These are phyloP conservation scores for Macquaria australasica DNA, from an alignment of 2,113 vertebrate genomes.

Conservation along the genomic window DNA sequence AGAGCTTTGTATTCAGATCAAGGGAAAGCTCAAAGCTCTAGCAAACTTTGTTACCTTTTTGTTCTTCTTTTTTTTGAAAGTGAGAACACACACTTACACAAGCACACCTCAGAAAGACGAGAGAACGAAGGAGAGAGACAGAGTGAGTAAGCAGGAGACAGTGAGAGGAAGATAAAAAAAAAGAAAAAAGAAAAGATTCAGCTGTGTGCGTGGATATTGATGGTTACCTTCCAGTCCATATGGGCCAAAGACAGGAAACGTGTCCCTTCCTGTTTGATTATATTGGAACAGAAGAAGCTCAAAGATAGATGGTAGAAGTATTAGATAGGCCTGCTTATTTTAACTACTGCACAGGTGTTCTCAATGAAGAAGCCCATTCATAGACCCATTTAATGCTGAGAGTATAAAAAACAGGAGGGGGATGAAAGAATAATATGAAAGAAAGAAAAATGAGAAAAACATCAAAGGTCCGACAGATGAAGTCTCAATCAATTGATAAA, in stretches of 20 bases:
- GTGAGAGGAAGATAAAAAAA: constrained; percentile 18
- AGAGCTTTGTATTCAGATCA: constrained; percentile 71
- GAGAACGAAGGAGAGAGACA: constrained; percentile 31
- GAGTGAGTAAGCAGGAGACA: constrained; percentile 48
- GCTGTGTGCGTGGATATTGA: constrained; percentile 33
- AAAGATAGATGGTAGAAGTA: constrained; percentile 61
- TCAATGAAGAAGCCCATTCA: constrained; percentile 66
- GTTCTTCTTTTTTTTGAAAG: constrained; percentile 29
- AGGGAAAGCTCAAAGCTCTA: constrained; percentile 63
- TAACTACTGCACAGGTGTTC: constrained; percentile 79
- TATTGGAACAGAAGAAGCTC: constrained; percentile 65
- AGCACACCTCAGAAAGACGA: constrained; percentile 40
- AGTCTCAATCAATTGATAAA: constrained; percentile 72
- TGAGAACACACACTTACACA: constrained; percentile 31
- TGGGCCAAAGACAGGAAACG: constrained; percentile 62
- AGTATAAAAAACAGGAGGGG: constrained; percentile 29
- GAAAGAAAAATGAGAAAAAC: constrained; percentile 62
- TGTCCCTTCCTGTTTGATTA: constrained; percentile 72
- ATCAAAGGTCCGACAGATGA: constrained; percentile 75
- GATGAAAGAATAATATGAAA: constrained; percentile 64
- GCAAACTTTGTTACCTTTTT: constrained; percentile 64
- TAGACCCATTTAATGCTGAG: constrained; percentile 47
- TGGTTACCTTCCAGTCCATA: constrained; percentile 54
- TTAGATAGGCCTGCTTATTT: constrained; percentile 71
- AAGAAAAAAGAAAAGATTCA: background rate